Conservation (phyloP, 2,888 invertebrate species). For the Polietes domitor region DNA sequence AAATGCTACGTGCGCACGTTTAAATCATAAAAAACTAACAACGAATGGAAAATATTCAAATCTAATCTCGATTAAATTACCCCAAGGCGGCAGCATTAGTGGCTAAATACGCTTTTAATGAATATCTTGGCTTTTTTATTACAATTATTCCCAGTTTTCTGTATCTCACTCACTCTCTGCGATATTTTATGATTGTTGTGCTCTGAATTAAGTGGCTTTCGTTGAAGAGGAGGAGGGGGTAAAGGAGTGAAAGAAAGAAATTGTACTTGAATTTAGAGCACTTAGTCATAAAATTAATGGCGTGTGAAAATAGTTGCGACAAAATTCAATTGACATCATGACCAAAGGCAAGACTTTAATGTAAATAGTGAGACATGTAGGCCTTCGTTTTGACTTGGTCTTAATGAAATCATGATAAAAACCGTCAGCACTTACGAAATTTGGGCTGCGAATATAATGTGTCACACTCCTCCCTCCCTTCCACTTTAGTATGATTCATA, state of each 20-base stretch:
- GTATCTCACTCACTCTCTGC: no score
- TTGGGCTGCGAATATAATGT: background rate
- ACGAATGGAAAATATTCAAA: constrained; percentile 52
- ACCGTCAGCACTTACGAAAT: background rate
- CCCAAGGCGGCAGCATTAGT: constrained; percentile 50
- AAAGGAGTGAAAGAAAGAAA: constrained; percentile 4
- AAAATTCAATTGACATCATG: background rate
- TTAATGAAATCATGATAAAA: background rate
- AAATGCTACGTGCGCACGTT: constrained; percentile 54
- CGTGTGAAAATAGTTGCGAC: constrained; percentile 59
- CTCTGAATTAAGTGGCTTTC: constrained; percentile 8
- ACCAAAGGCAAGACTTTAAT: background rate
- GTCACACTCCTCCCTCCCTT: background rate
- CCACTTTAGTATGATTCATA: background rate
- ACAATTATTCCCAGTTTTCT: constrained; percentile 23
- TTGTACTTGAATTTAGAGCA: constrained; percentile 18
- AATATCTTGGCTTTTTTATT: constrained; percentile 25
- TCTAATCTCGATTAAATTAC: constrained; percentile 63
- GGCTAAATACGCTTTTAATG: constrained; percentile 61
- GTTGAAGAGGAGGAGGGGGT: background rate
- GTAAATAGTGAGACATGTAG: background rate
- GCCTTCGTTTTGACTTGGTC: background rate
- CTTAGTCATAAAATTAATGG: constrained; percentile 60
- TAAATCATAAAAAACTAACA: constrained; percentile 56
- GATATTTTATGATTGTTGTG: constrained; percentile 12